phyloP scores from a whole-genome alignment of 2,888 invertebrate species.

The Polietes domitor region DNA sequence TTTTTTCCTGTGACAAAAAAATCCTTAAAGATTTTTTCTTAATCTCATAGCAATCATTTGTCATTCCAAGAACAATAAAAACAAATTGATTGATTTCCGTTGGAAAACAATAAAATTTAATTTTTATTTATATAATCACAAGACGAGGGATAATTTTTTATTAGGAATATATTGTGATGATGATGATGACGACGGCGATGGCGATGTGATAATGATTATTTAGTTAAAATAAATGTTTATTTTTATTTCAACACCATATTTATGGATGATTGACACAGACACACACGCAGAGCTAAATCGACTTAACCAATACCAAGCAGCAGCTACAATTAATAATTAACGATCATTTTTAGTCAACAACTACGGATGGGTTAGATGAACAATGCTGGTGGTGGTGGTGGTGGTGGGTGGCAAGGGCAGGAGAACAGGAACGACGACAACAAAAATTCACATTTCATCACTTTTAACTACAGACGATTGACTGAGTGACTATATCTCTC shows the following conservation, averaged over 20 bases:
- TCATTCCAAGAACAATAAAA: not conserved
- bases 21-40: too few species aligned
- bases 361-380: not conserved
- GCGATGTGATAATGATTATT: not conserved
- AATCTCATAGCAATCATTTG: too few species aligned
- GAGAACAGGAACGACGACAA: not conserved
- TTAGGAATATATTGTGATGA: not conserved
- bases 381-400: too few species aligned
- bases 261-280: constrained; percentile 12
- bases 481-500: not conserved
- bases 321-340: constrained; percentile 55
- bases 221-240: constrained; percentile 42
- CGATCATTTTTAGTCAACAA: constrained; percentile 35
- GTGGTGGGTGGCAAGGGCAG: not conserved
- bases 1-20: too few species aligned
- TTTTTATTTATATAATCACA: constrained; percentile 8
- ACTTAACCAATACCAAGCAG: constrained; percentile 7
- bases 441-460: not conserved
- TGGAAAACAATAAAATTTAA: not conserved
- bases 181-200: constrained; percentile 18
- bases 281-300: not conserved
- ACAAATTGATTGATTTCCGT: not conserved
- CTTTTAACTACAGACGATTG: not conserved
- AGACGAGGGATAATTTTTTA: not conserved
- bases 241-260: constrained; percentile 44